Evolutionary conservation across 2,888 invertebrate genomes (phyloP), one percentile per base, ranked within the genome.

Genomic region (Yponomeuta cagnagella): DNA sequence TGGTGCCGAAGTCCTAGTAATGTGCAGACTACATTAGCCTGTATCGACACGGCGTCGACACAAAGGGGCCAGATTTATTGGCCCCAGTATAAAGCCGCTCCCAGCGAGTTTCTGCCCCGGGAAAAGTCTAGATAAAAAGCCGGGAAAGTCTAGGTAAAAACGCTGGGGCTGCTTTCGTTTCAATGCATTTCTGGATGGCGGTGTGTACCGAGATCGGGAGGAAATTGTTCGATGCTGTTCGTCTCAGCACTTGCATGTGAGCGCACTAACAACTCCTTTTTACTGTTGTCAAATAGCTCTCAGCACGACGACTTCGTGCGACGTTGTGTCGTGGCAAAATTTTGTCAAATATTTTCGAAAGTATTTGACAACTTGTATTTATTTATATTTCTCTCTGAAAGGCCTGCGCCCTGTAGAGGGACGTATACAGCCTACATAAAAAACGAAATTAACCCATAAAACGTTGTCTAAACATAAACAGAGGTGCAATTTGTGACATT

Each of bases 11-110:
- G 52, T 58, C 30, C 31, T 37, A 67, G 48, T 69, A 69, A 69
- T 69, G 68, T 37, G 23, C 68, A 31, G 43, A 69, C 52, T 69
- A 69, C 68, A 69, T 69, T 69, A 69, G 68, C 37, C 52, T 30
- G 52, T n/a, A 43, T 43, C 48, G 43, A 68, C 48, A 68, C 64
- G 31, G 67, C 30, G 30, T 33, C 31, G 37, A 37, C 37, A 67
- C 67, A 67, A 67, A 37, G 37, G 67, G 33, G 30, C 43, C 30
- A 67, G 67, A 67, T 67, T 67, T 67, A 67, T 67, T 65, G 31
- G 30, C 10, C 65, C 65, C 30, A 23, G 65, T 23, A 33, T 58
- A 58, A 58, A 58, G 52, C 52, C 52, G 52, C 52, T 12, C 52
- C 52, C 52, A 15, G 52, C 52, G 52, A 58, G 52, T 58, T 15